Evolutionary conservation across 92 coral and sea anemone genomes (phyloP), one percentile per base, ranked within the genome.

Genomic region (Bergia sp.): DNA sequence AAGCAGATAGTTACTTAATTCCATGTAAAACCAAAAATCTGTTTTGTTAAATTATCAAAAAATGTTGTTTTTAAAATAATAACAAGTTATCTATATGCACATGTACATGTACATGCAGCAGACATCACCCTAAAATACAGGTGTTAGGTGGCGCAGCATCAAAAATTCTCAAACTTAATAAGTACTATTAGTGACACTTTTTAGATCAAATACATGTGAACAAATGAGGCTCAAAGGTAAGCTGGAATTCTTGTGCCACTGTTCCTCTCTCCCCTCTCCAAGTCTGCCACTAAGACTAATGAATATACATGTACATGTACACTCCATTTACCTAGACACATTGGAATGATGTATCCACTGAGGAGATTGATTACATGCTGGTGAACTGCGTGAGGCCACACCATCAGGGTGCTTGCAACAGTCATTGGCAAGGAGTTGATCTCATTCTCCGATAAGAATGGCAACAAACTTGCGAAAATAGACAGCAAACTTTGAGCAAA

Each of bases 401-500:
- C 90, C 9, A 94, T 86, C 75, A 97, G 89, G 3, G 89, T 91
- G 89, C 93, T 97, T 82, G 96, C 98, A 39, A 97, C 76, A 84
- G 94, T 94, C 89, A 97, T 89, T 0, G 99, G 99, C 85, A 97
- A 90, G 15, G 96, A 91, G 84, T 94, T 91, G 55, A 97, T 93
- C 84, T 92, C 92, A 66, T 95, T 95, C 92, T 93, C 95, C 13
- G 98, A 96, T 45, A 97, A 88, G 74, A 95, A 95, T 49, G 99
- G 99, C 21, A 97, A 94, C 89, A 97, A 82, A 10, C 98, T 94
- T 64, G 96, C 96, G 94, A 95, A 92, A 53, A 97, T 97, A 20
- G 95, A 93, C 93, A 97, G 91, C 47, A 97, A 94, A 82, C 94
- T 97, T 82, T 94, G 95, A 36, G 97, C 98, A 95, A 96, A 97